Evolutionary conservation across 2,888 invertebrate species (phyloP).

Genomic region (Hanleya hanleyi): DNA sequence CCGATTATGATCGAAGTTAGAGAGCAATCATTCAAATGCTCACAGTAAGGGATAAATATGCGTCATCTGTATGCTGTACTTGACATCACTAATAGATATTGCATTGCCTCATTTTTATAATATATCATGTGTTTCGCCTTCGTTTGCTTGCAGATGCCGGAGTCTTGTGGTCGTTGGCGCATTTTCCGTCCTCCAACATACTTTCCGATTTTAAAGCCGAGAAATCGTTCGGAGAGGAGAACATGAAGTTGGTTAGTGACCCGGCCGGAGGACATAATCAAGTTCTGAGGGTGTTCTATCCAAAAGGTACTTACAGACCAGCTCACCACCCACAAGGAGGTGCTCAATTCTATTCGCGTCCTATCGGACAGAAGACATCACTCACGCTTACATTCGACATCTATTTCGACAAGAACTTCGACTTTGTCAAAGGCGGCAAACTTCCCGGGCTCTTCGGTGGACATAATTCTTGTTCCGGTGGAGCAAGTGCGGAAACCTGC

Average conservation of each 20-base stretch:
- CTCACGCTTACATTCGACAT: constrained; percentile 42
- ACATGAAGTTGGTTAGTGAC: constrained; percentile 36
- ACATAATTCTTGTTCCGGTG: constrained; percentile 46
- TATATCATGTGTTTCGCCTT: too few relatives aligned
- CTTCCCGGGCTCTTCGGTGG: constrained; percentile 54
- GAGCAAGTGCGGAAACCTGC: constrained; percentile 44
- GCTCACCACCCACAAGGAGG: constrained; percentile 31
- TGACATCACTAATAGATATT: too few relatives aligned
- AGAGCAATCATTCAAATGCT: too few relatives aligned
- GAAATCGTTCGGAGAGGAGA: constrained; percentile 29
- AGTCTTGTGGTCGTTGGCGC: not conserved
- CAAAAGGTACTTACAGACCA: constrained; percentile 26
- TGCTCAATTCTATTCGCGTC: constrained; percentile 45
- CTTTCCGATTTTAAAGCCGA: constrained; percentile 12
- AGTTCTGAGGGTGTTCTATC: constrained; percentile 45
- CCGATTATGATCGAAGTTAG: too few relatives aligned
- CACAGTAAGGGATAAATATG: too few relatives aligned
- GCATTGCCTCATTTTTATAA: too few relatives aligned
- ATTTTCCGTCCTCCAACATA: not conserved
- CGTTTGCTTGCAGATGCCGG: not conserved
- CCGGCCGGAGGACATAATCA: constrained; percentile 37
- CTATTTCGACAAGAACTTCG: constrained; percentile 35
- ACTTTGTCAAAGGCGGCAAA: constrained; percentile 50
- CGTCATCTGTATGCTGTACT: too few relatives aligned
- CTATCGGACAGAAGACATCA: constrained; percentile 24